Conservation (phyloP, 2,113 vertebrate genomes). For the Xenopus borealis region DNA sequence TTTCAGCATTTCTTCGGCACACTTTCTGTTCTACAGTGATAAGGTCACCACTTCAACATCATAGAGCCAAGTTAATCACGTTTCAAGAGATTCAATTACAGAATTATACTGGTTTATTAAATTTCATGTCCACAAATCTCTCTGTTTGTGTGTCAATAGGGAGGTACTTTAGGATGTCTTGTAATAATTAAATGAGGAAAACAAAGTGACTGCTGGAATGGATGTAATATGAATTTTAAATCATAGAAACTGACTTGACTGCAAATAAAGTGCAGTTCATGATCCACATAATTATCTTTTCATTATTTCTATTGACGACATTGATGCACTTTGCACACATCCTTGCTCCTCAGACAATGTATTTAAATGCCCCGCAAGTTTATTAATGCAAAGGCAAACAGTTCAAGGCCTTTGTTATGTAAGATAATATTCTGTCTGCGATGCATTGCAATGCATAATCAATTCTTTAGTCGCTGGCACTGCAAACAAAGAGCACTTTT, state of each 20-base stretch:
- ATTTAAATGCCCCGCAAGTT: neutral
- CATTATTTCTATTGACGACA: neutral
- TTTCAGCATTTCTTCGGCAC: constrained; percentile 11
- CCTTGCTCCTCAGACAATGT: neutral
- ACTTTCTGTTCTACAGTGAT: constrained; percentile 29
- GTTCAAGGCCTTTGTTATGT: neutral
- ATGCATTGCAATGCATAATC: no score
- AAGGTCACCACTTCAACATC: constrained; percentile 22
- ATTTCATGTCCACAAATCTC: constrained; percentile 17
- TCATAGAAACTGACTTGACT: neutral
- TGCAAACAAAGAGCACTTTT: no score
- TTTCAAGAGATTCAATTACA: constrained; percentile 40
- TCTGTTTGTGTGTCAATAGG: constrained; percentile 13
- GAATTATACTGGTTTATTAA: constrained; percentile 32
- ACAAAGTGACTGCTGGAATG: constrained; percentile 9
- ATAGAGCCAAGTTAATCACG: constrained; percentile 21
- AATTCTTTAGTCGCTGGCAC: no score
- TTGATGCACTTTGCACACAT: neutral
- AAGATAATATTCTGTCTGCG: no score
- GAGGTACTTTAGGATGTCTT: constrained; percentile 8
- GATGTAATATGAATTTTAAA: neutral
- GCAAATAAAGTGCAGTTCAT: neutral
- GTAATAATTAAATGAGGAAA: constrained; percentile 14
- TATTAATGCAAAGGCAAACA: neutral
- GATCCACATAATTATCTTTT: neutral